Conservation (phyloP, 2,113 vertebrate genomes). For the Forbesichthys papilliferus region DNA sequence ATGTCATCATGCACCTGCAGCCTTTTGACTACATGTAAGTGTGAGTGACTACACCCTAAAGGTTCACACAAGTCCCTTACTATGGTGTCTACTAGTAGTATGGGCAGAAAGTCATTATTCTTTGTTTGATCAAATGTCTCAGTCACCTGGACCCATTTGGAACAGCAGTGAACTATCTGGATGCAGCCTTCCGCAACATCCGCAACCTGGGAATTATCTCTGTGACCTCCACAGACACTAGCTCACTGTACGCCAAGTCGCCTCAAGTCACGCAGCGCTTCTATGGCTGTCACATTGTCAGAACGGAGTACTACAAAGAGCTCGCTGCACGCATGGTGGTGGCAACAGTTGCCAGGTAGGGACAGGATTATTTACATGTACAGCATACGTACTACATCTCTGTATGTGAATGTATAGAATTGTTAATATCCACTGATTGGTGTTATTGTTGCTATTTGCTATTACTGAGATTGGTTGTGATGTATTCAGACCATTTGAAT, state of each 20-base stretch:
- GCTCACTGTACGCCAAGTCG: conserved; percentile 92
- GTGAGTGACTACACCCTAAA: neutral
- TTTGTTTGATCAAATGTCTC: conserved; percentile 32
- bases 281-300: conserved; percentile 89
- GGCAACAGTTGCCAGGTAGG: conserved; percentile 87
- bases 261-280: conserved; percentile 90
- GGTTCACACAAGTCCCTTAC: neutral
- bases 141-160: conserved; percentile 97
- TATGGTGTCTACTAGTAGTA: neutral
- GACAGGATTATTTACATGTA: neutral
- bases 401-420: neutral
- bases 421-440: too few relatives aligned
- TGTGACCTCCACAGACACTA: conserved; percentile 90
- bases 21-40: conserved; percentile 98
- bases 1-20: conserved; percentile 95
- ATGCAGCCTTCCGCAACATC: conserved; percentile 92
- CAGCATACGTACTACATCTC: neutral
- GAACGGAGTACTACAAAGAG: conserved; percentile 95
- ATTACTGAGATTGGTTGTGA: too few relatives aligned
- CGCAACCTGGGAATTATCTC: conserved; percentile 94
- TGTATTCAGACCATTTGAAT: too few relatives aligned
- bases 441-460: too few relatives aligned
- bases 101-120: neutral
- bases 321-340: conserved; percentile 89
- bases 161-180: conserved; percentile 92